A percentile compares a stretch with the other conserved stretches of the same genome.
These are phyloP conservation scores for Mormoops blainvillei DNA, from an alignment of 2,113 vertebrate genomes.

Conservation along the genomic window DNA sequence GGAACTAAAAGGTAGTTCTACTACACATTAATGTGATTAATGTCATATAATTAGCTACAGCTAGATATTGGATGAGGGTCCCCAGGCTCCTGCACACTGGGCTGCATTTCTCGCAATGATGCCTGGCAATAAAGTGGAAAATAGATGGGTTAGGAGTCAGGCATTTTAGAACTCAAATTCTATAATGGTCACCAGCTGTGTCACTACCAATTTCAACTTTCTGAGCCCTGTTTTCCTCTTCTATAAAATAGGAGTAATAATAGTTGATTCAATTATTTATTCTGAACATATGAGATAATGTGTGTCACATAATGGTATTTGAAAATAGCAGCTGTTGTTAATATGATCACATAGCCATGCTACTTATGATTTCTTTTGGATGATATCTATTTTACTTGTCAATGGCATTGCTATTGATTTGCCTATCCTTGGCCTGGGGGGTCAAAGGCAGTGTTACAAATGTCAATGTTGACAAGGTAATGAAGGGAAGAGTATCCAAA, in stretches of 20 bases:
- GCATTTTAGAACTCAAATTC: background rate
- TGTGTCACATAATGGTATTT: background rate
- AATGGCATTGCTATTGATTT: background rate
- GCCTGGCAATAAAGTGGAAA: background rate
- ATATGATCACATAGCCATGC: background rate
- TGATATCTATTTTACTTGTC: background rate
- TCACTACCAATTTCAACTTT: background rate
- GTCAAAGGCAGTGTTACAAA: background rate
- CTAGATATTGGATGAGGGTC: background rate
- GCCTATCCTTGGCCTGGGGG: constrained; percentile 9
- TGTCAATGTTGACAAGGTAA: constrained; percentile 23
- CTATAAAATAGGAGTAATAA: background rate
- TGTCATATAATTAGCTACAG: accelerated
- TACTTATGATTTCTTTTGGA: background rate
- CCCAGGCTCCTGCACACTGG: accelerated
- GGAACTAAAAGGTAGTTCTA: background rate
- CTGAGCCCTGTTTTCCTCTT: background rate
- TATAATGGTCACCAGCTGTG: background rate
- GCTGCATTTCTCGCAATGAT: background rate
- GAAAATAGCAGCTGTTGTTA: background rate
- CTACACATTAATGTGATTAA: too few relatives aligned
- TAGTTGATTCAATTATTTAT: background rate
- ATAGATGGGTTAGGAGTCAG: background rate
- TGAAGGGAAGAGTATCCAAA: background rate
- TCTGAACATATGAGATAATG: background rate